phyloP scores from a whole-genome alignment of 35 echinoderm and acorn worm genomes.

The Apostichopus californicus region DNA sequence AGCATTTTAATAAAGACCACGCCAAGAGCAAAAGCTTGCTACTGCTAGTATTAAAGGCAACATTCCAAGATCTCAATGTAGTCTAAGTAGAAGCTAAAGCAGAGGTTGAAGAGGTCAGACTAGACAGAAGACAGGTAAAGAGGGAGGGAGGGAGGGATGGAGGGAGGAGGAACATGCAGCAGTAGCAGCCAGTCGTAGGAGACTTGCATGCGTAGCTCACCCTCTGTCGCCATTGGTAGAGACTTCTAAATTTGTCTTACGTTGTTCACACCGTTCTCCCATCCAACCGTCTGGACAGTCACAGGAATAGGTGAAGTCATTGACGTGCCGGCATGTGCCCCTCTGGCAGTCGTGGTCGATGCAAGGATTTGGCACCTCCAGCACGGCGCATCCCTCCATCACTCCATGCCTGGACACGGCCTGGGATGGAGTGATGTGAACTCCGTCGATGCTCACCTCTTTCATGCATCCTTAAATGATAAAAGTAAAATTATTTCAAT shows the following conservation, averaged over 20 bases:
- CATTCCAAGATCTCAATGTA: not conserved
- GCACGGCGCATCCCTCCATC: conserved; percentile 61
- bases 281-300: conserved; percentile 98
- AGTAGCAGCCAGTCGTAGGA: conserved; percentile 11
- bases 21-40: no score
- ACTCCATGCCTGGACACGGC: conserved; percentile 23
- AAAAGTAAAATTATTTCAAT: not conserved
- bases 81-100: not conserved
- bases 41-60: not conserved
- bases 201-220: conserved; percentile 50
- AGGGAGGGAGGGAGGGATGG: not conserved
- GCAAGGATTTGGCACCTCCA: conserved; percentile 84
- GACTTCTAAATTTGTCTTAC: conserved; percentile 61
- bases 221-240: conserved; percentile 12
- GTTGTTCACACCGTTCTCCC: conserved; percentile 80
- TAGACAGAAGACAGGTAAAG: not conserved
- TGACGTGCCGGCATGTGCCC: conserved; percentile 72
- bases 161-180: not conserved
- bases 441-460: conserved; percentile 65
- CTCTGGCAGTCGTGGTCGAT: conserved; percentile 62
- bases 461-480: conserved; percentile 71
- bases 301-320: conserved; percentile 65
- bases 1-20: no score
- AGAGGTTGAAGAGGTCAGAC: not conserved
- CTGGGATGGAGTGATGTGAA: conserved; percentile 18